Base-by-base conservation (phyloP, 2,888 invertebrate genomes). In the Stenodera caucasica region DNA sequence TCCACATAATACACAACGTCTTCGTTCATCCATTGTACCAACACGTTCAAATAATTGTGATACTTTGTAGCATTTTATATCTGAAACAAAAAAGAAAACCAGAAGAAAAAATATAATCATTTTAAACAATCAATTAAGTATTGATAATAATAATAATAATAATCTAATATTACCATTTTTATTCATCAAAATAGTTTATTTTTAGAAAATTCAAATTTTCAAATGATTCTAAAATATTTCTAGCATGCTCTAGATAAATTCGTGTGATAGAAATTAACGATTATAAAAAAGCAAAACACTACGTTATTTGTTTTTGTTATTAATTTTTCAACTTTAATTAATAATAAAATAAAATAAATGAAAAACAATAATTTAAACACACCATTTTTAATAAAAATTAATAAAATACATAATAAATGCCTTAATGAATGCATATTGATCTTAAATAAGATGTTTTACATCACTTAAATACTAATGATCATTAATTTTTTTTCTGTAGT, bases 381-480 rank as follows among this genome's bases (percentile, higher is more conserved):
- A 86, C 86, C 86, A 86, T 85, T 86, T 85, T 86, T 86, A 86
- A 86, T 86, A 85, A 86, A 86, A 86, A 86, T 85, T 86, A 86
- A 86, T 86, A 85, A 86, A 86, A 85, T 78, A 78, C 78, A 79
- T 84, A 85, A 84, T 85, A 86, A 86, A 86, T 86, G 86, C 86
- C 85, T 84, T 84, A 83, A 82, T 84, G 71, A 77, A 84, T 84
- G 84, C 84, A 84, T 69, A 71, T 64, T 57, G 49, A 61, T 61
- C 59, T 67, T 67, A 67, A 67, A 70, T 66, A 62, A 21, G 57
- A n/a, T 53, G 55, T 64, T 65, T 64, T 59, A 60, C 58, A 58
- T 62, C 23, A 63, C 62, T 65, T 61, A 65, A 61, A 64, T 45
- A 61, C 64, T 83, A 84, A 83, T 82, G 83, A 83, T 81, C 83